Evolutionary conservation across 1,140 invertebrate genomes (phyloP), one percentile per base, ranked within the genome.

Genomic region (Mactra quadrangularis): DNA sequence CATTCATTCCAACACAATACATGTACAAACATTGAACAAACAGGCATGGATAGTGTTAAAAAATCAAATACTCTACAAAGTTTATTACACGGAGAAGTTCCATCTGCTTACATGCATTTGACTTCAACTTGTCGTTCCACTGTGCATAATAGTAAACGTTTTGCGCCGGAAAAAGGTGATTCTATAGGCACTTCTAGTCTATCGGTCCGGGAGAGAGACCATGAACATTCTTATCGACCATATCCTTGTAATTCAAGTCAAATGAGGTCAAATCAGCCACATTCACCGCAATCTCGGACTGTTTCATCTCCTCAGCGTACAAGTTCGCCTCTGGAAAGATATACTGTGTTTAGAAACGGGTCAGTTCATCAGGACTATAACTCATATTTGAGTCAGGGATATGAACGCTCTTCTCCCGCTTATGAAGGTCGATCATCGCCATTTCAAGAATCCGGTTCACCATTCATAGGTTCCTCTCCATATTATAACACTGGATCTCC

Each of bases 41-140:
- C 76, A 79, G 60, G 68, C 53, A n/a, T 74, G 27, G 25, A 41
- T 60, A 52, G 59, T 27, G 35, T 62, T 31, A 82, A 82, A 78
- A 71, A 74, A 13, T 64, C 68, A 47, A 87, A 86, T 9, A 91
- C 89, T 9, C 81, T 91, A 35, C 87, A 90, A 38, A 90, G 89
- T 71, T 89, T 91, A n/a, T 62, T 91, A 50, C 82, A 87, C 62
- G 90, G 90, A 0, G 87, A 91, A 79, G 84, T 91, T 29, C 90
- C 90, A 0, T 70, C 89, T 3, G 89, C 87, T 0, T 91, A 91
- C 60, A 88, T 89, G 66, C 89, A 91, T 81, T 55, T 91, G 22
- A 74, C 88, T 19, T 47, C 62, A 47, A 27, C 62, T 7, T 33
- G 45, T 25, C 7, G 62, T 15, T 33, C 59, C n/a, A 13, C 59